These are phyloP conservation scores for Sarcophaga bullata DNA, from an alignment of 1,140 invertebrate genomes.

Conservation along the genomic window DNA sequence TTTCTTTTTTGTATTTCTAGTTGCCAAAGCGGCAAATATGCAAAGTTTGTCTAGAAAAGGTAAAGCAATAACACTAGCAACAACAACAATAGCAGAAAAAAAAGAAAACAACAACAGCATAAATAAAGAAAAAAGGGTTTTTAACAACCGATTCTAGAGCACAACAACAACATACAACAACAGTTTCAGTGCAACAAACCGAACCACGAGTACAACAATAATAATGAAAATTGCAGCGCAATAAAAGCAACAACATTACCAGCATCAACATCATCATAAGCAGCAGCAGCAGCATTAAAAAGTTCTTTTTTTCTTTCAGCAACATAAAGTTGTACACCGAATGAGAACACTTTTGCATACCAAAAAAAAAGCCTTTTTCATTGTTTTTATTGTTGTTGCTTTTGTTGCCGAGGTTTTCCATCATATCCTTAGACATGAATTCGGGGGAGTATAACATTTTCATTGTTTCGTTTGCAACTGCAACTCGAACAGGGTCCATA, in stretches of 20 bases:
- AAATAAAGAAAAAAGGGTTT: neutral
- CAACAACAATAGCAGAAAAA: neutral
- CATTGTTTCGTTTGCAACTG: neutral
- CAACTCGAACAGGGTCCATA: neutral
- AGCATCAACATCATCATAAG: neutral
- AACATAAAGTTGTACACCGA: constrained; percentile 21
- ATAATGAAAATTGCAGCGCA: neutral
- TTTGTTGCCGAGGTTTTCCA: neutral
- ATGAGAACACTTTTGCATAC: neutral
- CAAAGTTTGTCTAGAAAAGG: constrained; percentile 24
- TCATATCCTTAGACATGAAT: neutral
- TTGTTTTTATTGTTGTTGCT: no score
- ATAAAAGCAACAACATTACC: neutral
- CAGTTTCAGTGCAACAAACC: neutral
- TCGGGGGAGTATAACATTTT: neutral
- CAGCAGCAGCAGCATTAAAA: neutral
- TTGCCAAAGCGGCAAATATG: constrained; percentile 19
- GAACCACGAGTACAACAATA: neutral
- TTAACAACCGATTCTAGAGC: neutral
- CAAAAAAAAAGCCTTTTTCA: neutral
- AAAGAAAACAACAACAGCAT: neutral
- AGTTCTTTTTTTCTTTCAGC: neutral
- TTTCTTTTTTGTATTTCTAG: neutral
- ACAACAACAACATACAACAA: neutral
- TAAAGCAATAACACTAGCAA: neutral